phyloP scores from a whole-genome alignment of 2,113 vertebrate genomes.

The Corydoras maculifer region DNA sequence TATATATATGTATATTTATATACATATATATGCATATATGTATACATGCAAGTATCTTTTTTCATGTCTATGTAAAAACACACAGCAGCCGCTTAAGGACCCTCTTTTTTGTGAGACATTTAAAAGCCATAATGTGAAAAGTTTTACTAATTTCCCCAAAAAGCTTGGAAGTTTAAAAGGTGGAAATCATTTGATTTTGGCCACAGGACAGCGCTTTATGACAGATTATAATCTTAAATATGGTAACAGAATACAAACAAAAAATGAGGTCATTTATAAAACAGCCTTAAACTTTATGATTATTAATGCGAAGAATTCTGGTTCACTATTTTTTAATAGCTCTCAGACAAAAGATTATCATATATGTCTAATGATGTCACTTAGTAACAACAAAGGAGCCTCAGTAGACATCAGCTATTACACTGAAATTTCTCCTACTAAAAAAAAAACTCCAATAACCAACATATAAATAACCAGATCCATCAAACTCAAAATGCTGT shows the following conservation, averaged over 20 bases:
- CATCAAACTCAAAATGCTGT: background rate
- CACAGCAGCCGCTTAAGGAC: no score
- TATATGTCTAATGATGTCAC: slow-evolving; percentile 22
- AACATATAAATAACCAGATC: background rate
- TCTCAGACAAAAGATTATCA: slow-evolving; percentile 6
- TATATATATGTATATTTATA: no score
- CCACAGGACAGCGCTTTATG: no score
- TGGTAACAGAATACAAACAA: background rate
- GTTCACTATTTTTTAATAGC: background rate
- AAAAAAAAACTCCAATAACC: background rate
- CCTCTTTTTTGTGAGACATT: no score
- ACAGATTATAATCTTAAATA: background rate
- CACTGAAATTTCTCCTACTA: background rate
- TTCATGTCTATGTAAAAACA: no score
- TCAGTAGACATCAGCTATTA: background rate
- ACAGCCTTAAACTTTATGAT: background rate
- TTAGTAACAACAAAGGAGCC: background rate
- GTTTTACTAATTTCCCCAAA: no score
- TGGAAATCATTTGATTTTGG: no score
- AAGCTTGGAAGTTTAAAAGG: no score
- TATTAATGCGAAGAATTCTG: no score
- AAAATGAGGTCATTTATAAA: background rate
- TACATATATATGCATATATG: no score
- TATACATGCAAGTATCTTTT: no score
- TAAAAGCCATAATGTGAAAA: no score